Evolutionary conservation across 1,140 invertebrate species (phyloP).

Genomic region (Sitobion miscanthi): DNA sequence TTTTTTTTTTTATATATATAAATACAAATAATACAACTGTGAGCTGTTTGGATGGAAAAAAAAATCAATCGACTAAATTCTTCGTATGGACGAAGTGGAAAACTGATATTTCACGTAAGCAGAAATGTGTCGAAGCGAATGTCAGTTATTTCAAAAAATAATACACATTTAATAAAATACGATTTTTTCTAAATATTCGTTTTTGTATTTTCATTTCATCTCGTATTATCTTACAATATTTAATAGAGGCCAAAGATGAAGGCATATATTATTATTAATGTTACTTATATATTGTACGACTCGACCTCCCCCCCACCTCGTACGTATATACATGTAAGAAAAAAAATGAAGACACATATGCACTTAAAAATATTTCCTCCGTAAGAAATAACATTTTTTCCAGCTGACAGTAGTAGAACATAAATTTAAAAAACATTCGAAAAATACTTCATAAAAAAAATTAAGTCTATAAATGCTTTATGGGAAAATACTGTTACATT

Average conservation of each 20-base stretch:
- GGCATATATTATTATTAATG: not conserved
- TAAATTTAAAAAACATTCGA: not conserved
- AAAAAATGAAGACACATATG: not conserved
- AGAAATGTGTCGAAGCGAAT: not conserved
- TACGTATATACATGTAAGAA: not conserved
- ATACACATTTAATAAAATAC: not conserved
- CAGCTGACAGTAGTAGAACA: not conserved
- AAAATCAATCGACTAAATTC: not conserved
- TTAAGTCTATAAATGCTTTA: not conserved
- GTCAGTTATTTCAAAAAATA: not conserved
- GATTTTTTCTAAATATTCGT: not conserved
- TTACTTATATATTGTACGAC: not conserved
- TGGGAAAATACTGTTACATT: constrained; percentile 16
- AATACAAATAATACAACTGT: not conserved
- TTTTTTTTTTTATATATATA: not conserved
- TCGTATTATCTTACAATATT: not conserved
- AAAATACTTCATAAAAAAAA: not conserved
- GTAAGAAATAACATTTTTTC: not conserved
- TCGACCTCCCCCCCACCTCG: not conserved
- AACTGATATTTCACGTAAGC: not conserved
- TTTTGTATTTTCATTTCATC: not conserved
- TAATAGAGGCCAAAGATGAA: not conserved
- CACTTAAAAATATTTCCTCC: not conserved
- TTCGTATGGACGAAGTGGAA: not conserved
- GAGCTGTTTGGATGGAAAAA: not conserved